Percentiles rank a stretch among this genome's conserved stretches.
Conservation (phyloP, 2,888 invertebrate species). For the Tachina grossa region DNA sequence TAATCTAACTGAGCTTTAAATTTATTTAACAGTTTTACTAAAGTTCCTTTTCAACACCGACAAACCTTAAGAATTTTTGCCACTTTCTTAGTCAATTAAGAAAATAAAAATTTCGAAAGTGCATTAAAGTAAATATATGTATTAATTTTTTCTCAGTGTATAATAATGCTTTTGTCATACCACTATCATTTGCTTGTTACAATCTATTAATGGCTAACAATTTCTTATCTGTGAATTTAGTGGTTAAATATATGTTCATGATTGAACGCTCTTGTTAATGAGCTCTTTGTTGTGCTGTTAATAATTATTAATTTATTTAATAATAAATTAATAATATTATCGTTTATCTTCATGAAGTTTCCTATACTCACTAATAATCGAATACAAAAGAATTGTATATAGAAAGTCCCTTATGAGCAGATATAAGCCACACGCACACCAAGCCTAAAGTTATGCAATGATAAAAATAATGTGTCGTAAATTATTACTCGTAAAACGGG, state of each 20-base stretch:
- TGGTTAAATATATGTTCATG: slow-evolving; percentile 15
- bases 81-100: too few relatives aligned
- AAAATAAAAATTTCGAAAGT: background rate
- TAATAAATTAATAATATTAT: slow-evolving; percentile 53
- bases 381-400: background rate
- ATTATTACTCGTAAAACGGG: background rate
- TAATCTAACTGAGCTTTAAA: too few relatives aligned
- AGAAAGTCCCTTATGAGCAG: slow-evolving; percentile 1
- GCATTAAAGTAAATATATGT: too few relatives aligned
- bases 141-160: slow-evolving; percentile 14
- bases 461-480: background rate
- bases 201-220: slow-evolving; percentile 5
- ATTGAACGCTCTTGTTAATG: slow-evolving; percentile 32
- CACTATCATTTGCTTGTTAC: background rate
- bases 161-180: background rate
- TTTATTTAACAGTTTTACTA: too few relatives aligned
- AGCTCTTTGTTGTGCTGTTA: slow-evolving; percentile 39
- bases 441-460: slow-evolving; percentile 11
- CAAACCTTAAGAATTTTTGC: too few relatives aligned
- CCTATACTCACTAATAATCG: background rate
- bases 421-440: background rate
- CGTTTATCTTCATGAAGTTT: slow-evolving; percentile 18
- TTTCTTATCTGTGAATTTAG: slow-evolving; percentile 52
- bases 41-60: too few relatives aligned
- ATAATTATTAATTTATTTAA: slow-evolving; percentile 55